Evolutionary conservation across 2,888 invertebrate species (phyloP).

Genomic region (Drosophila greeni): DNA sequence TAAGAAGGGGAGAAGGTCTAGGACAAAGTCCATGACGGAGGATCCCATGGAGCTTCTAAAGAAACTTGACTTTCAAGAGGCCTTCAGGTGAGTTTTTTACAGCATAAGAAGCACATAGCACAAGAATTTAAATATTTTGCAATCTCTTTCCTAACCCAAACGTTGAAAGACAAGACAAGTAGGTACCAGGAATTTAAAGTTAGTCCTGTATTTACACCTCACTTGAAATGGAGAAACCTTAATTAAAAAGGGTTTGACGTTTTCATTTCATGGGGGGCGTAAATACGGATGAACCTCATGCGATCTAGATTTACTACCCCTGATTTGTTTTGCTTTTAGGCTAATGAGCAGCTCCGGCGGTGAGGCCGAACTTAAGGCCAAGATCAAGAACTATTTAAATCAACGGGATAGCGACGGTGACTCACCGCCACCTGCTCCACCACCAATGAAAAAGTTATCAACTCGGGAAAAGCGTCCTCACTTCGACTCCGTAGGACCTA

Average conservation of each 20-base stretch:
- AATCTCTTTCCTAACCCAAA: constrained; percentile 3
- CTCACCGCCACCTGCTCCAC: constrained; percentile 63
- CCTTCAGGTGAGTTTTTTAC: constrained; percentile 81
- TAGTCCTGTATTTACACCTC: constrained; percentile 1
- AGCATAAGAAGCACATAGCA: constrained; percentile 1
- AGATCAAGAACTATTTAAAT: constrained; percentile 65
- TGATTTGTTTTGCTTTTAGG: constrained; percentile 48
- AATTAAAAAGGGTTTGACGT: background rate
- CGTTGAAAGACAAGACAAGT: constrained; percentile 37
- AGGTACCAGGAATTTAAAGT: constrained; percentile 19
- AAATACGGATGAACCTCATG: background rate
- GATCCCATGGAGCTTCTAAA: constrained; percentile 81
- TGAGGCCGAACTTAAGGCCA: constrained; percentile 64
- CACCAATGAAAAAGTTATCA: constrained; percentile 35
- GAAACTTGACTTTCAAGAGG: constrained; percentile 84
- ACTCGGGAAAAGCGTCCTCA: background rate
- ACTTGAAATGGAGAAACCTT: background rate
- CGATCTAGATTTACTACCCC: background rate
- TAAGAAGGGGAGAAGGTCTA: constrained; percentile 76
- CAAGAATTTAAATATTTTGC: constrained; percentile 3
- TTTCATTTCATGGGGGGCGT: constrained; percentile 6
- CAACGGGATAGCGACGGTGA: constrained; percentile 40
- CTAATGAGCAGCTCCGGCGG: constrained; percentile 78
- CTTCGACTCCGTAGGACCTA: constrained; percentile 50
- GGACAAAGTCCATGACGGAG: constrained; percentile 43